Conservation (phyloP, 2,113 vertebrate genomes). For the Ginglymostoma cirratum region DNA sequence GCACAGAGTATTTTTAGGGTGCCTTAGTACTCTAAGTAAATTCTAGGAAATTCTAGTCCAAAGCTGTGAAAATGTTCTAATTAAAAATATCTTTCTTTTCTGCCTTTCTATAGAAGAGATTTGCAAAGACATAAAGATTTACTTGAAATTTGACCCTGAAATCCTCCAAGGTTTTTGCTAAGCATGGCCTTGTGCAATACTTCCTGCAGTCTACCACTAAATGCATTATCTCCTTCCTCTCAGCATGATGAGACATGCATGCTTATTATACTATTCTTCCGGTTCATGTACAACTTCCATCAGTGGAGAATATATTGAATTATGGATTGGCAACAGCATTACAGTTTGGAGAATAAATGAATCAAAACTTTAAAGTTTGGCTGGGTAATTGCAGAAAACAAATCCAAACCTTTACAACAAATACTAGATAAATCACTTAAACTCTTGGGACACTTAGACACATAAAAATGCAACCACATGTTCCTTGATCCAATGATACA, state of each 20-base stretch:
- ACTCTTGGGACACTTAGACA: too few species aligned
- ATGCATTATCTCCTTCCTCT: not conserved
- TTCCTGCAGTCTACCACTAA: not conserved
- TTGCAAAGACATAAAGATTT: not conserved
- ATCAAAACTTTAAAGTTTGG: not conserved
- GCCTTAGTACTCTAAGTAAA: not conserved
- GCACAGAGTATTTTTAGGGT: not conserved
- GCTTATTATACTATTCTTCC: not conserved
- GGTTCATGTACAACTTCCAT: not conserved
- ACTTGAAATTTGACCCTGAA: not conserved
- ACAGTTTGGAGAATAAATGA: not conserved
- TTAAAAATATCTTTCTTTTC: not conserved
- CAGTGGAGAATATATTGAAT: not conserved
- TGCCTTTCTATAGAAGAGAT: not conserved
- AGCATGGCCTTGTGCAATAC: not conserved
- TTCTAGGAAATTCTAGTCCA: not conserved
- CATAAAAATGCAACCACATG: too few species aligned
- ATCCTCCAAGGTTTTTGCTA: not conserved
- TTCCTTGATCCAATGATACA: too few species aligned
- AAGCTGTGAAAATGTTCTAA: not conserved
- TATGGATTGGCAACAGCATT: not conserved
- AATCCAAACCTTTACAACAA: not conserved
- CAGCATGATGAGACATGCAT: not conserved
- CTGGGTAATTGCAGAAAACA: not conserved
- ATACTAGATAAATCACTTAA: not conserved